phyloP scores from a whole-genome alignment of 1,140 invertebrate genomes.

The Lordiphosa mommai region DNA sequence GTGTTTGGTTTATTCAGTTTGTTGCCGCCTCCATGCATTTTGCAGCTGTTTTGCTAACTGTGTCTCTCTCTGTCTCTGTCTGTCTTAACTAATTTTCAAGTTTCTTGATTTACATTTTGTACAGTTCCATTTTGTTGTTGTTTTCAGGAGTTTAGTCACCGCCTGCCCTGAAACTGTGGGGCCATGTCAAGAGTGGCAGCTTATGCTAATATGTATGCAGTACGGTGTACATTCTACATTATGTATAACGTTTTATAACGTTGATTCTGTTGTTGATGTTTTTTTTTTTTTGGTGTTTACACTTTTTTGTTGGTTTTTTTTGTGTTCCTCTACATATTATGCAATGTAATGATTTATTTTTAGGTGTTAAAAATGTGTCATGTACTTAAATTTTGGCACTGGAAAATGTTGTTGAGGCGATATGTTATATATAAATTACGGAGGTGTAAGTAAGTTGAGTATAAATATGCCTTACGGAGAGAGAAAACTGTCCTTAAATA shows the following conservation, averaged over 20 bases:
- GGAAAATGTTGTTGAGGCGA: too few relatives aligned
- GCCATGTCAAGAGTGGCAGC: conserved; percentile 8
- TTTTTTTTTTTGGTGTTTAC: conserved; percentile 1
- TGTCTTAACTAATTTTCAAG: conserved; percentile 31
- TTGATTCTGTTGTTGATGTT: conserved; percentile 1
- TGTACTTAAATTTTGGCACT: too few relatives aligned
- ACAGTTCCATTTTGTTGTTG: conserved; percentile 30
- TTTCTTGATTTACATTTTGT: conserved; percentile 41
- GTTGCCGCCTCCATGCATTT: conserved; percentile 19
- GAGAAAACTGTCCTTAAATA: too few relatives aligned
- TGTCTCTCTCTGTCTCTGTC: conserved; percentile 30
- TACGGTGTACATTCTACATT: conserved; percentile 4
- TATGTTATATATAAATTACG: too few relatives aligned
- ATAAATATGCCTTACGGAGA: too few relatives aligned
- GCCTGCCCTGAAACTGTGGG: neutral
- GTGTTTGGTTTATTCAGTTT: conserved; percentile 4
- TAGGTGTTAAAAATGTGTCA: too few relatives aligned
- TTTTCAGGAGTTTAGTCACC: conserved; percentile 1
- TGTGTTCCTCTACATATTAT: neutral
- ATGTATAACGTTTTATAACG: conserved; percentile 5
- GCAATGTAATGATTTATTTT: neutral
- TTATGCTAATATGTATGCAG: conserved; percentile 23
- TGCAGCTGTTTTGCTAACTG: conserved; percentile 11
- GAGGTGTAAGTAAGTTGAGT: too few relatives aligned
- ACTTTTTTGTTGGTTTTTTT: neutral